phyloP scores from a whole-genome alignment of 2,888 invertebrate species.

The Palloptera scutellata region DNA sequence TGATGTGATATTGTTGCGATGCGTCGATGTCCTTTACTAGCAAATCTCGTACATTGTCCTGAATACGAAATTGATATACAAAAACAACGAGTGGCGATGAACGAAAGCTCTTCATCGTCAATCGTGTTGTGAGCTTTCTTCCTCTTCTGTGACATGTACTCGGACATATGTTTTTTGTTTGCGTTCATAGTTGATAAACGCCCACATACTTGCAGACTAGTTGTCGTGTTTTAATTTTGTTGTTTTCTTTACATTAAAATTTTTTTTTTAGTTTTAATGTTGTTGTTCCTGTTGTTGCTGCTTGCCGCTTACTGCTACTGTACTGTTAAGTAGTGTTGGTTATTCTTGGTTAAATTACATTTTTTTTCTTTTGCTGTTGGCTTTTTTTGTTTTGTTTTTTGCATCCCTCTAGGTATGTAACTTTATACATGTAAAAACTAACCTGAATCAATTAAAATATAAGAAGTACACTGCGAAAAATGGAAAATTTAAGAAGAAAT shows the following conservation, averaged over 20 bases:
- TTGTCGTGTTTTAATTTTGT: conserved; percentile 23
- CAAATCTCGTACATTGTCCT: conserved; percentile 12
- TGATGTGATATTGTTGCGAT: no score
- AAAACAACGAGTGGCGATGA: background rate
- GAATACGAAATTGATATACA: conserved; percentile 6
- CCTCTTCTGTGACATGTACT: conserved; percentile 9
- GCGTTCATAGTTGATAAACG: conserved; percentile 37
- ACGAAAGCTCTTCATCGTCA: background rate
- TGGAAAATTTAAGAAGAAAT: no score
- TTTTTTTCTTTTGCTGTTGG: background rate
- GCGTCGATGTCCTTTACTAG: no score
- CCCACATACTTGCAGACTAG: conserved; percentile 37
- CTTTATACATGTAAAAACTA: no score
- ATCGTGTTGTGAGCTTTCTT: background rate
- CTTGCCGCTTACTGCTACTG: conserved; percentile 39
- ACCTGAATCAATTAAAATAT: no score
- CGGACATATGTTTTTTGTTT: conserved; percentile 8
- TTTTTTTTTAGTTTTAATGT: conserved; percentile 27
- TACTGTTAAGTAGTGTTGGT: conserved; percentile 22
- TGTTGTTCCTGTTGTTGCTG: conserved; percentile 34
- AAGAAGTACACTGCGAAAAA: no score
- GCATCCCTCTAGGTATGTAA: no score
- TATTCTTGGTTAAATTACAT: conserved; percentile 18
- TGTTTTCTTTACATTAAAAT: conserved; percentile 17
- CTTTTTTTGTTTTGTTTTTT: background rate